These are phyloP conservation scores for Manis crassicaudata DNA, from an alignment of 2,797 vertebrate genomes.

Conservation along the genomic window DNA sequence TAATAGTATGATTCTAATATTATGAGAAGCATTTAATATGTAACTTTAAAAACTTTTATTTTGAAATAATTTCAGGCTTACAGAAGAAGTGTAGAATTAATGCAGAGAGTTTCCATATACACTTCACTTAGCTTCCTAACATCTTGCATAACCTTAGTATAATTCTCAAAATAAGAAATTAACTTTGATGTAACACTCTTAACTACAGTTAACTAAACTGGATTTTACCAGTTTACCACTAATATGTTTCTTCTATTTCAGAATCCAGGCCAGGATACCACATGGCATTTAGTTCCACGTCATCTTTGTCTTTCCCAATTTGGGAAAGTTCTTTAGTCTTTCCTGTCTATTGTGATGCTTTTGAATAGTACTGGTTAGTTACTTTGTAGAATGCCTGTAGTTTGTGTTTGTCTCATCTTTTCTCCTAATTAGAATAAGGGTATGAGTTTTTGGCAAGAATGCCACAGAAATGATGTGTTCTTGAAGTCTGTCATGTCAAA, in stretches of 20 bases:
- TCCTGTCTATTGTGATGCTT: background rate
- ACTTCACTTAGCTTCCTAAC: background rate
- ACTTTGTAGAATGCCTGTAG: background rate
- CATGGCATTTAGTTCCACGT: background rate
- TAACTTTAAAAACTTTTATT: background rate
- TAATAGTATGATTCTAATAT: background rate
- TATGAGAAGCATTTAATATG: background rate
- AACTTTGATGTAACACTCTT: background rate
- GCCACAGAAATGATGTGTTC: background rate
- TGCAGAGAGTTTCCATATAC: background rate
- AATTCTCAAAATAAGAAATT: background rate
- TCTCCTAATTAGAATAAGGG: background rate
- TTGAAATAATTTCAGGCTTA: background rate
- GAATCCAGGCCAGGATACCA: background rate
- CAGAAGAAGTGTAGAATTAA: background rate
- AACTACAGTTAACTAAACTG: background rate
- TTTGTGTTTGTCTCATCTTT: background rate
- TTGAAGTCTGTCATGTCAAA: background rate
- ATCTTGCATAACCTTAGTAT: background rate
- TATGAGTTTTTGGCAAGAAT: background rate
- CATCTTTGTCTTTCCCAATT: background rate
- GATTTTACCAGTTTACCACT: background rate
- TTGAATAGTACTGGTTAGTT: background rate
- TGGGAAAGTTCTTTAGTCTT: background rate
- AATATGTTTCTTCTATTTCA: background rate